Base-by-base conservation (phyloP, 2,888 invertebrate species). In the Priocnemis perturbator region DNA sequence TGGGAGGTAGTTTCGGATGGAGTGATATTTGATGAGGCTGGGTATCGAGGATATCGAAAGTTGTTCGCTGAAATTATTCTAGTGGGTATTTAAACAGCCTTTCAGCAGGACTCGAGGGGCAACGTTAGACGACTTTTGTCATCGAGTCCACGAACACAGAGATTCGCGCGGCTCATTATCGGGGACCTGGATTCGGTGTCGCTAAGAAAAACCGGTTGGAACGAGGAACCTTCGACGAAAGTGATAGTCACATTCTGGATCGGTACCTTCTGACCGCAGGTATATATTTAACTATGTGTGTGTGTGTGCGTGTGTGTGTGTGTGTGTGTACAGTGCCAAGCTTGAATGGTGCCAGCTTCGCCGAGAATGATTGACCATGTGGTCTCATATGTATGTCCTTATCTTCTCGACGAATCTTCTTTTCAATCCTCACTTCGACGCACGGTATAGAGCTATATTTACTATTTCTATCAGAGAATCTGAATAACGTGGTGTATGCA, bases 201-300 rank as follows among this genome's bases (percentile, higher is more conserved):
- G 60, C 68, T 58, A 60, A 62, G 67, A 67, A 71, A 71, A 73
- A 73, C 76, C 73, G 75, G 67, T 63, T 74, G 66, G 73, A 78
- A 78, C 74, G 77, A 73, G 74, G 71, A 73, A 71, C 70, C 75
- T 74, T 70, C 72, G 78, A 68, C 75, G 81, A 81, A 82, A 83
- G 80, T 77, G 81, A 81, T 75, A 79, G 79, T 78, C 74, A 71
- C 76, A 73, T 79, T 76, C 71, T 60, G 71, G 74, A 74, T 74
- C 69, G 72, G 62, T 59, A 62, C 62, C 62, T 53, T 45, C 17
- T 53, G 62, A 9, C 56, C 63, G 65, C 60, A 20, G 48, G 62
- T 50, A 45, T 60, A 50, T 52, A 17, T 56, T 23, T 23, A 7
- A 15, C 17, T n/a, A 21, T 50, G 23, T 37, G 48, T 14, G 20